Conservation (phyloP, 1,140 invertebrate genomes). For the Vanessa atalanta region DNA sequence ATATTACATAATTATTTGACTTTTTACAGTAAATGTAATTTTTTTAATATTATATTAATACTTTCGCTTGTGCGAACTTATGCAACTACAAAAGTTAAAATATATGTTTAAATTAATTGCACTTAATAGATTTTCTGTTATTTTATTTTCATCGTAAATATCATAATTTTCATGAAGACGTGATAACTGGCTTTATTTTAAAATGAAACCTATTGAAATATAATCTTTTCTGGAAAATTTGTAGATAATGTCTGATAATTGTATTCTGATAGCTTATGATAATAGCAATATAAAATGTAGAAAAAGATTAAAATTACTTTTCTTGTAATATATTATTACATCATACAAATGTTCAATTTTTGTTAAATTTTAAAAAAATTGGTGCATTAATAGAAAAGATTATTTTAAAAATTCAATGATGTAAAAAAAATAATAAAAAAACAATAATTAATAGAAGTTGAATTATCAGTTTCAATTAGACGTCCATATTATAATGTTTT, state of each 20-base stretch:
- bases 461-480: too few relatives aligned
- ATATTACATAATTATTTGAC: too few relatives aligned
- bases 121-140: too few relatives aligned
- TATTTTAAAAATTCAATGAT: too few relatives aligned
- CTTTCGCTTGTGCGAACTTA: too few relatives aligned
- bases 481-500: too few relatives aligned
- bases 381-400: too few relatives aligned
- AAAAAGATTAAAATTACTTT: conserved; percentile 3
- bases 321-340: background rate
- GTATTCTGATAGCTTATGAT: background rate
- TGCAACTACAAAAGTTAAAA: too few relatives aligned
- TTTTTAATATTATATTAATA: too few relatives aligned
- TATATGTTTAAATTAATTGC: too few relatives aligned
- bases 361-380: too few relatives aligned
- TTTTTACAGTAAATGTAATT: too few relatives aligned
- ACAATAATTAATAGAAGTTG: background rate
- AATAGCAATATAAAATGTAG: background rate
- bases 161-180: background rate
- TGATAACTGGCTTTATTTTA: background rate
- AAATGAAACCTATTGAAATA: background rate
- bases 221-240: conserved; percentile 24
- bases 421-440: background rate
- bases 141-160: background rate
- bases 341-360: background rate
- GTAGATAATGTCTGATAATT: conserved; percentile 18